phyloP scores from a whole-genome alignment of 2,797 vertebrate genomes.

The Channallabes apus region DNA sequence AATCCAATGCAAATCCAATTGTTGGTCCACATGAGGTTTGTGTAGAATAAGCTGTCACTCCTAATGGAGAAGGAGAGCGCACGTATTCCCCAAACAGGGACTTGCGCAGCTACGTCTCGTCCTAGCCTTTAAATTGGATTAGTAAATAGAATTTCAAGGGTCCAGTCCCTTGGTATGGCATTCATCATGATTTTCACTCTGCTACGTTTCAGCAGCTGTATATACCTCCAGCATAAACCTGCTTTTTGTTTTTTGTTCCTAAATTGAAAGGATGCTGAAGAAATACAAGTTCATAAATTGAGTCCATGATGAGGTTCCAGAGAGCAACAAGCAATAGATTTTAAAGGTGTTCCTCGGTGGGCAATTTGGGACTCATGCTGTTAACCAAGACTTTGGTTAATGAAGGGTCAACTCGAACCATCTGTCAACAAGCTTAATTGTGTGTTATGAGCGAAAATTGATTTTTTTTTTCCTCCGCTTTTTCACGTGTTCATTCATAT shows the following conservation, averaged over 20 bases:
- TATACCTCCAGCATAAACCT: slow-evolving; percentile 58
- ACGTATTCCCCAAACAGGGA: slow-evolving; percentile 70
- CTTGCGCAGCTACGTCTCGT: slow-evolving; percentile 64
- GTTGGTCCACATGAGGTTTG: slow-evolving; percentile 62
- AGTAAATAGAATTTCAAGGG: slow-evolving; percentile 74
- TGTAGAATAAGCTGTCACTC: slow-evolving; percentile 77
- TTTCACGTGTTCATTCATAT: background rate
- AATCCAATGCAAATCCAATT: slow-evolving; percentile 81
- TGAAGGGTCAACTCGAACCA: slow-evolving; percentile 63
- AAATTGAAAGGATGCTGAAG: slow-evolving; percentile 33
- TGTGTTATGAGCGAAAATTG: slow-evolving; percentile 65
- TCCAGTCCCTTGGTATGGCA: slow-evolving; percentile 76
- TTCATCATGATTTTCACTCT: slow-evolving; percentile 74
- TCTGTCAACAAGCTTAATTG: slow-evolving; percentile 63
- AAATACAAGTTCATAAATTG: slow-evolving; percentile 28
- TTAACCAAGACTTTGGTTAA: slow-evolving; percentile 64
- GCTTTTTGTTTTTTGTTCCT: slow-evolving; percentile 36
- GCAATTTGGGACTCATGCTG: slow-evolving; percentile 61
- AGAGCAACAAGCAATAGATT: slow-evolving; percentile 60
- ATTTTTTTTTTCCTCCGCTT: slow-evolving; percentile 48
- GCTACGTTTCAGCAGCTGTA: slow-evolving; percentile 72
- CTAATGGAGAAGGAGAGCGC: slow-evolving; percentile 68
- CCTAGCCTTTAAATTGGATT: slow-evolving; percentile 73
- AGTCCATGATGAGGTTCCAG: slow-evolving; percentile 40
- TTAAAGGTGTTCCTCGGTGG: slow-evolving; percentile 54